Evolutionary conservation across 92 coral and sea anemone genomes (phyloP).

Genomic region (Phymanthus crucifer): DNA sequence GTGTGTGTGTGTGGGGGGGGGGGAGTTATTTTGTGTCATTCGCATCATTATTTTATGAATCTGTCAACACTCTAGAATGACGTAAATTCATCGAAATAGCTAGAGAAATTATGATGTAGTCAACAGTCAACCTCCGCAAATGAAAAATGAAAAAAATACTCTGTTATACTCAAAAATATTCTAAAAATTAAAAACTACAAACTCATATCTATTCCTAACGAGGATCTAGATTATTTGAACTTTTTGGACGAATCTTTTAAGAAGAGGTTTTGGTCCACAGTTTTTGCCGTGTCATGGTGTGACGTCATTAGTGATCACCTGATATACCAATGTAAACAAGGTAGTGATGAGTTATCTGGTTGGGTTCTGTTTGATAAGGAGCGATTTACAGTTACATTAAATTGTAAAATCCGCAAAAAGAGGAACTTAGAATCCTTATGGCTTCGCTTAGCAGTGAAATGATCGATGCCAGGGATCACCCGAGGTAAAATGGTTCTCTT

Average conservation of each 20-base stretch:
- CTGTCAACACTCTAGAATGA: not conserved
- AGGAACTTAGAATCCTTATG: not conserved
- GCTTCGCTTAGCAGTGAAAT: not conserved
- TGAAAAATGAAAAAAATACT: not conserved
- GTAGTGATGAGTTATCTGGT: too few species aligned
- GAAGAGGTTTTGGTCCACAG: not conserved
- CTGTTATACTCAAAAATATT: not conserved
- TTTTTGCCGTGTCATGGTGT: constrained; percentile 6
- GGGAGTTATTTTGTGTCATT: not conserved
- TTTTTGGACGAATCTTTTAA: not conserved
- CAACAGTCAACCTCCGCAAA: not conserved
- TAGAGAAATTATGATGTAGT: not conserved
- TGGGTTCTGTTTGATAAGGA: too few species aligned
- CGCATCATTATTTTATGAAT: not conserved
- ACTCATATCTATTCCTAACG: not conserved
- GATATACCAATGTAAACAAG: not conserved
- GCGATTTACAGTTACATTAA: too few species aligned
- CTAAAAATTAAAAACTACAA: not conserved
- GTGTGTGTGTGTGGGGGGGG: not conserved
- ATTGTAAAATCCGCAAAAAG: not conserved
- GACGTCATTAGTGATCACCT: not conserved
- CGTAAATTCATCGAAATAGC: not conserved
- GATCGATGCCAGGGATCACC: not conserved
- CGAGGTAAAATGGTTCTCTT: not conserved
- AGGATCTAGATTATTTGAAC: not conserved